These are phyloP conservation scores for Darevskia mixta DNA, from an alignment of 2,797 vertebrate species.

Conservation along the genomic window DNA sequence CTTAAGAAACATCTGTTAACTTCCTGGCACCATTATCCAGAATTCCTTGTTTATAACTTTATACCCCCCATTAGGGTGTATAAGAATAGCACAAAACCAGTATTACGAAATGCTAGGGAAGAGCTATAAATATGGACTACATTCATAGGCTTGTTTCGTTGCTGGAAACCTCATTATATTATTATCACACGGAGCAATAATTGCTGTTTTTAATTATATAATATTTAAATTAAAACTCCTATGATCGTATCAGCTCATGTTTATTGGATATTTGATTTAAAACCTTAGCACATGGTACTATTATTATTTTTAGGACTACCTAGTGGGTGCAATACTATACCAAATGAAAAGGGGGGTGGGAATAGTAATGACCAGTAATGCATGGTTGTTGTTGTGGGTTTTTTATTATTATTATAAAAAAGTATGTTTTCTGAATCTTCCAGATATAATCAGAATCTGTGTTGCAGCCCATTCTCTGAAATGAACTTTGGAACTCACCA, in stretches of 20 bases:
- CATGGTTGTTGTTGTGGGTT: no score
- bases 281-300: background rate
- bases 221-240: background rate
- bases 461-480: background rate
- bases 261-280: background rate
- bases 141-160: conserved; percentile 56
- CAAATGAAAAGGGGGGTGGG: background rate
- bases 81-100: conserved; percentile 57
- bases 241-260: background rate
- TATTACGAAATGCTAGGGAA: conserved; percentile 61
- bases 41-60: conserved; percentile 60
- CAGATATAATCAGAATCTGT: background rate
- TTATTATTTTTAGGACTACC: background rate
- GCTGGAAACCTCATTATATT: background rate
- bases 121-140: conserved; percentile 61
- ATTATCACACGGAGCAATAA: background rate
- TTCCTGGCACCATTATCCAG: conserved; percentile 50
- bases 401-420: no score
- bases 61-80: conserved; percentile 48
- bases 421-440: no score
- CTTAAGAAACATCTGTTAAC: conserved; percentile 53
- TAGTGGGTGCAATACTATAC: background rate
- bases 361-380: no score
- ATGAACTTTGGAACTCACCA: background rate
- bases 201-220: background rate